Percentiles rank a stretch among this genome's conserved stretches.
phyloP scores from a whole-genome alignment of 2,888 invertebrate species.

The Rhogogaster chlorosoma region DNA sequence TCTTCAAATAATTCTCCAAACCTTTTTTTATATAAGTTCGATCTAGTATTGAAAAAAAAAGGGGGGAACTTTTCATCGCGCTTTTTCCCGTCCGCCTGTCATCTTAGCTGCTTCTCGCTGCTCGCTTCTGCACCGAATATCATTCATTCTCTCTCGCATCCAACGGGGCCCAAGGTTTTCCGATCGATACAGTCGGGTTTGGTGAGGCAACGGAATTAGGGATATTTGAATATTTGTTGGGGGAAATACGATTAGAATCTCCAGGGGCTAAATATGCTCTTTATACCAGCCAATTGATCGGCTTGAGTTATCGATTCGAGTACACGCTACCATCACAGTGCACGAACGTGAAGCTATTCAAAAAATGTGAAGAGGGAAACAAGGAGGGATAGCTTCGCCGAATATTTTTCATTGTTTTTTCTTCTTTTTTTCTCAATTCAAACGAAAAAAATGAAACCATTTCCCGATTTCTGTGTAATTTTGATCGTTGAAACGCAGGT shows the following conservation, averaged over 20 bases:
- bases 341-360: background rate
- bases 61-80: background rate
- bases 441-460: background rate
- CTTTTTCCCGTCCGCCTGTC: background rate
- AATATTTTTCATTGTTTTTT: background rate
- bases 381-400: background rate
- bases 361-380: background rate
- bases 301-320: constrained; percentile 18
- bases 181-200: constrained; percentile 18
- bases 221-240: constrained; percentile 39
- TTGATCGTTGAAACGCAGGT: constrained; percentile 79
- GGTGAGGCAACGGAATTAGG: background rate
- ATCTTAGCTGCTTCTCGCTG: background rate
- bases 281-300: constrained; percentile 21
- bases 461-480: background rate
- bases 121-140: background rate
- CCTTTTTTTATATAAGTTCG: background rate
- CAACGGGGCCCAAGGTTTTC: background rate
- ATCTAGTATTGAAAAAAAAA: background rate
- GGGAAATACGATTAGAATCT: constrained; percentile 17
- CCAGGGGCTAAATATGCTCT: constrained; percentile 22
- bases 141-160: background rate
- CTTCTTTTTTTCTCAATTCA: background rate
- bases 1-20: too few species aligned
- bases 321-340: background rate